These are phyloP conservation scores for Taphrorychus bicolor DNA, from an alignment of 2,888 invertebrate species.

Conservation along the genomic window DNA sequence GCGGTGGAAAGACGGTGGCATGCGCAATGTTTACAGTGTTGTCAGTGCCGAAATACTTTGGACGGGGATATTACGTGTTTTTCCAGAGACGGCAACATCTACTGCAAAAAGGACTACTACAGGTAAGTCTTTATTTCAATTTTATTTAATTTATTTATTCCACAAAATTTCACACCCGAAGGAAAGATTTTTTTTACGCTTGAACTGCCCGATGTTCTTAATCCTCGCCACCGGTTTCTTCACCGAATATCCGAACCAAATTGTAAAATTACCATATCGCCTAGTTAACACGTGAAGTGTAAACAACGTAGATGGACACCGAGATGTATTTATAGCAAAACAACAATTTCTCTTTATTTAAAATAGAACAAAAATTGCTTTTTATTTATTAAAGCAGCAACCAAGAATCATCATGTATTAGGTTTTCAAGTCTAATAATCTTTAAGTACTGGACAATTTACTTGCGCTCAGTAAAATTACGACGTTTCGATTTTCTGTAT, in stretches of 20 bases:
- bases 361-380: background rate
- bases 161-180: background rate
- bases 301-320: constrained; percentile 4
- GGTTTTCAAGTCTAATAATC: no score
- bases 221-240: background rate
- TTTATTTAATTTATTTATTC: no score
- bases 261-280: constrained; percentile 11
- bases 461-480: no score
- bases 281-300: constrained; percentile 20
- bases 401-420: no score
- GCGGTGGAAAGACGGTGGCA: constrained; percentile 95
- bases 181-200: background rate
- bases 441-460: no score
- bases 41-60: constrained; percentile 86
- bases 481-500: no score
- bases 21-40: constrained; percentile 88
- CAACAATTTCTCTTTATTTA: no score
- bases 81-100: constrained; percentile 90
- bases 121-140: no score
- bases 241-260: background rate
- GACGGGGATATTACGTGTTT: constrained; percentile 94
- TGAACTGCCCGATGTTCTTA: background rate
- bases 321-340: background rate
- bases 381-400: background rate
- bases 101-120: constrained; percentile 96